Conservation (phyloP, 2,888 invertebrate species). For the Sceliomorpha sp. region DNA sequence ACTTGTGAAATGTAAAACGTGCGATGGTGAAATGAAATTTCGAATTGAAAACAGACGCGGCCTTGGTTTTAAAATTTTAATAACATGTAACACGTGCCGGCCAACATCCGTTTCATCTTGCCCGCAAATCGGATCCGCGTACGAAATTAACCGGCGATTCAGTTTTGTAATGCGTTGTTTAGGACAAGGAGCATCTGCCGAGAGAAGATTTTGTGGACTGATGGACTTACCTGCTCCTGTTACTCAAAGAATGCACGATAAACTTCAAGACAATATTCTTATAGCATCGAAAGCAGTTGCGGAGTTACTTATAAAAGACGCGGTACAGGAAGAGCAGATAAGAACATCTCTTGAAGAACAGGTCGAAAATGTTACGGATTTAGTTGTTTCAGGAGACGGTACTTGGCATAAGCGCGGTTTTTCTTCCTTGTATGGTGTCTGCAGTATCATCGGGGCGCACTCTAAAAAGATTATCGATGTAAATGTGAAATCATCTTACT, state of each 20-base stretch:
- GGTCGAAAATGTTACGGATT: conserved; percentile 1
- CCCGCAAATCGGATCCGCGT: not conserved
- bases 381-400: conserved; percentile 11
- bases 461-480: conserved; percentile 19
- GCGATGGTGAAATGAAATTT: not conserved
- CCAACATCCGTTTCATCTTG: not conserved
- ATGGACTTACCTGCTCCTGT: conserved; percentile 13
- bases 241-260: conserved; percentile 1
- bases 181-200: not conserved
- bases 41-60: not conserved
- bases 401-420: conserved; percentile 10
- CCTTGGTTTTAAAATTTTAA: not conserved
- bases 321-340: conserved; percentile 10
- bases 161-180: not conserved
- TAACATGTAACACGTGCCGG: not conserved
- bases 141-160: conserved; percentile 1
- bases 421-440: conserved; percentile 5
- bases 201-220: conserved; percentile 12
- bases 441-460: not conserved
- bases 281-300: conserved; percentile 14
- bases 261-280: conserved; percentile 6
- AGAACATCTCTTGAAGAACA: not conserved
- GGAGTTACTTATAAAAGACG: conserved; percentile 9
- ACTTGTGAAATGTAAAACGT: not conserved
- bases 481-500: conserved; percentile 39